Evolutionary conservation across 2,113 vertebrate genomes (phyloP).

Genomic region (Oryzias javanicus): DNA sequence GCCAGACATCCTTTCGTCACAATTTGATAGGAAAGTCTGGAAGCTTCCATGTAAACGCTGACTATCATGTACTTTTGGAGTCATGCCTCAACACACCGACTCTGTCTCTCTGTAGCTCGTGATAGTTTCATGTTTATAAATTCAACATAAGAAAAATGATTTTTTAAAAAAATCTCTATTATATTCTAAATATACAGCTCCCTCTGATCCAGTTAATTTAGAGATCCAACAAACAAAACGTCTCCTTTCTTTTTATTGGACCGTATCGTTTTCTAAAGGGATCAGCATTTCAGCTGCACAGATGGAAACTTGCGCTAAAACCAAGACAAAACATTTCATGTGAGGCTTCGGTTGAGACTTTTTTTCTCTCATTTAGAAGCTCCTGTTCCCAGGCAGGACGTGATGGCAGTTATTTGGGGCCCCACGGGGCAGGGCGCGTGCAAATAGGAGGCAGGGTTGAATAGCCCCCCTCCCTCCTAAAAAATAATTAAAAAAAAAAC

Average conservation of each 20-base stretch:
- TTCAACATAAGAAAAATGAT: neutral
- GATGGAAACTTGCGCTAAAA: conserved; percentile 75
- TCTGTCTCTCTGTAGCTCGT: conserved; percentile 69
- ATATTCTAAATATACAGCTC: too few species aligned
- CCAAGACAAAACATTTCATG: conserved; percentile 68
- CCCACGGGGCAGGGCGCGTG: conserved; percentile 64
- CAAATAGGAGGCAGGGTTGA: conserved; percentile 23
- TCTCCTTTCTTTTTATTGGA: neutral
- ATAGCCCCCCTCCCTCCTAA: too few species aligned
- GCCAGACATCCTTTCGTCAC: conserved; percentile 36
- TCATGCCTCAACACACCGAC: conserved; percentile 43
- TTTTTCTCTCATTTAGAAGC: conserved; percentile 35
- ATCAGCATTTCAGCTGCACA: conserved; percentile 61
- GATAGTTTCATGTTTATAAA: conserved; percentile 66
- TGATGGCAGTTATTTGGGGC: conserved; percentile 69
- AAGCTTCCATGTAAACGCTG: neutral
- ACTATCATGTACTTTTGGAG: conserved; percentile 21
- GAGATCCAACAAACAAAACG: too few species aligned
- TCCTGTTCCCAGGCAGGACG: conserved; percentile 52
- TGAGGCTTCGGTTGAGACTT: conserved; percentile 53
- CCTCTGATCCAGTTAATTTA: too few species aligned
- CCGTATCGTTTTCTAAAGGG: conserved; percentile 54
- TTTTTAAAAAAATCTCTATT: too few species aligned
- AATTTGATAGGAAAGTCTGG: conserved; percentile 22
- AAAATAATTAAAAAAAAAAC: too few species aligned